Evolutionary conservation across 2,113 vertebrate genomes (phyloP), one percentile per base, ranked within the genome.

Genomic region (Tor tambroides): DNA sequence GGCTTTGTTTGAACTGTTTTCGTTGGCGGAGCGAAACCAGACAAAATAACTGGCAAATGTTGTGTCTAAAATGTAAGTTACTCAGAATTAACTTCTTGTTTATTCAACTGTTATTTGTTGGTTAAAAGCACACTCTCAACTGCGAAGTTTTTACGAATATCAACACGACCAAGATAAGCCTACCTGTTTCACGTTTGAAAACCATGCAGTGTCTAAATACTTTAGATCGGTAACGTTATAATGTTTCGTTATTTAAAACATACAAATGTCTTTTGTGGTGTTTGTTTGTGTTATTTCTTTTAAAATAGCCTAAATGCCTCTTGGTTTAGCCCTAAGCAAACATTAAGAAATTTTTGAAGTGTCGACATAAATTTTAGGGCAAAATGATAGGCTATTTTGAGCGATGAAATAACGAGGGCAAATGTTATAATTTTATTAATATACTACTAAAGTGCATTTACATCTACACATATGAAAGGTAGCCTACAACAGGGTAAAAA

Each of bases 401-500:
- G 6, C 30, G 19, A 19, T 8, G 8, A 30, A 77, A 78, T 49
- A 78, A 54, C 10, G 15, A 78, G 46, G 49, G 32, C 17, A 56
- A 21, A 80, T 63, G 15, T 26, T 59, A 19, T 1, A 19, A 28
- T 28, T 23, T 0, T 26, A 76, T 76, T 76, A 74, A 74, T 41
- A 74, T 41, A 43, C 23, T 23, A 26, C 4, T 12, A 75, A 28
- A 10, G 6, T 63, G 32, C 69, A 11, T 72, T 49, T 76, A 28
- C 80, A 49, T 49, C 80, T 32, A 30, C 63, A 26, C 32, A 28
- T 28, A 63, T 63, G 23, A 65, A 65, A 9, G 59, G n/a, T 82
- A 14, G 51, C 17, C 17, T 54, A 14, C 81, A 46, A 54, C 35
- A 32, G 43, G 80, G 83, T 76, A 89, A 82, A 59, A 85, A 89